phyloP scores from a whole-genome alignment of 2,888 invertebrate species.

The Patella ulyssiponensis region DNA sequence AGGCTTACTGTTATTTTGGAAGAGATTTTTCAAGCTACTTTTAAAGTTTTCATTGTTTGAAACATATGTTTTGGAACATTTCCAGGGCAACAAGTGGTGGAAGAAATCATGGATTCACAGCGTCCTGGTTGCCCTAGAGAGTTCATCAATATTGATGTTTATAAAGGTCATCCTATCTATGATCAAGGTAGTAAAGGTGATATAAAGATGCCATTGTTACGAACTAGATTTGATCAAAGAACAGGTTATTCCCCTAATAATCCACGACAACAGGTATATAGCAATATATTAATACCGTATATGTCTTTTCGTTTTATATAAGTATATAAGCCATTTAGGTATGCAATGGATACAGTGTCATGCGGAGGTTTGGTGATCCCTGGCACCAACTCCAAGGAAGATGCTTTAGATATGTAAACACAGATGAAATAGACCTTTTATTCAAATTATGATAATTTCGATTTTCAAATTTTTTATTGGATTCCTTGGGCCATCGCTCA shows the following conservation, averaged over 20 bases:
- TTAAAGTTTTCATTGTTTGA: not conserved
- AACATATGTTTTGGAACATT: not conserved
- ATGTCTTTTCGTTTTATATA: not conserved
- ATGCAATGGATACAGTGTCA: not conserved
- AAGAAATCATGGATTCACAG: constrained; percentile 78
- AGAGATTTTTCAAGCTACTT: no score
- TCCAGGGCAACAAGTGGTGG: constrained; percentile 78
- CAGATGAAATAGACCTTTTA: no score
- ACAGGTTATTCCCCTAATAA: constrained; percentile 77
- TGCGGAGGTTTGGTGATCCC: not conserved
- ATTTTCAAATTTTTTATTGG: no score
- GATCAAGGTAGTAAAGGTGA: constrained; percentile 56
- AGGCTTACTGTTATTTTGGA: no score
- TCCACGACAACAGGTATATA: constrained; percentile 76
- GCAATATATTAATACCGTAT: no score
- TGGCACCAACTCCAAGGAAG: no score
- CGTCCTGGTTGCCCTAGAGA: constrained; percentile 78
- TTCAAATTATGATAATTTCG: no score
- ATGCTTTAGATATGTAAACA: no score
- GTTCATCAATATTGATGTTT: constrained; percentile 77
- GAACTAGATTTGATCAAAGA: constrained; percentile 75
- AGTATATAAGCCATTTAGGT: no score
- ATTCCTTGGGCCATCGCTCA: no score
- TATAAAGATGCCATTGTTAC: constrained; percentile 75
- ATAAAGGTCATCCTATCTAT: constrained; percentile 72